These are phyloP conservation scores for Onthophagus sagittarius DNA, from an alignment of 2,888 invertebrate species.

Conservation along the genomic window DNA sequence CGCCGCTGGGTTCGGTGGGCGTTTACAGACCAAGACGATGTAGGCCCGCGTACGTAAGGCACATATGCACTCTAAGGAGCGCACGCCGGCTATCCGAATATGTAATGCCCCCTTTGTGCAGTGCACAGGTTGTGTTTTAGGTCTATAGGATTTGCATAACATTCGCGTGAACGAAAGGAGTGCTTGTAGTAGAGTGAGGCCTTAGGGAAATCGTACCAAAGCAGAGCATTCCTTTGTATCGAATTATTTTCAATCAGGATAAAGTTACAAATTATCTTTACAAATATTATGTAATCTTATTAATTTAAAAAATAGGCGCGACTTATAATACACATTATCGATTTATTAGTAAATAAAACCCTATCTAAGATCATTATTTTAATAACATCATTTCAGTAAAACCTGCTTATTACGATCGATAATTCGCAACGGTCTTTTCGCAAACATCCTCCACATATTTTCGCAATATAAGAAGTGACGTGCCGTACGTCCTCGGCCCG, in stretches of 20 bases:
- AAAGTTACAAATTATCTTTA: not conserved
- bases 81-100: constrained; percentile 7
- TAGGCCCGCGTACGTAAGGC: constrained; percentile 1
- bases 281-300: not conserved
- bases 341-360: not conserved
- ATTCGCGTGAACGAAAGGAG: constrained; percentile 10
- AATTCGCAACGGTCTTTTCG: not conserved
- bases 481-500: not conserved
- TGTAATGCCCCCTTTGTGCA: constrained; percentile 8
- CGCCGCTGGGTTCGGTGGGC: not conserved
- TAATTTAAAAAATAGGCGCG: too few relatives aligned
- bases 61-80: constrained; percentile 2
- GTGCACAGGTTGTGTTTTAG: constrained; percentile 11
- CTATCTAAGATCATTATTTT: not conserved
- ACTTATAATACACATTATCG: not conserved
- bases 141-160: constrained; percentile 11
- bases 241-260: not conserved
- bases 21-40: not conserved
- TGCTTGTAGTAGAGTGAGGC: not conserved
- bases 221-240: not conserved
- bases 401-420: not conserved
- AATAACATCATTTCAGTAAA: not conserved
- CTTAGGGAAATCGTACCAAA: not conserved
- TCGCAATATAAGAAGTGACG: not conserved
- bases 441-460: not conserved